Evolutionary conservation across 2,113 vertebrate species (phyloP).

Genomic region (Ptyas mucosa): DNA sequence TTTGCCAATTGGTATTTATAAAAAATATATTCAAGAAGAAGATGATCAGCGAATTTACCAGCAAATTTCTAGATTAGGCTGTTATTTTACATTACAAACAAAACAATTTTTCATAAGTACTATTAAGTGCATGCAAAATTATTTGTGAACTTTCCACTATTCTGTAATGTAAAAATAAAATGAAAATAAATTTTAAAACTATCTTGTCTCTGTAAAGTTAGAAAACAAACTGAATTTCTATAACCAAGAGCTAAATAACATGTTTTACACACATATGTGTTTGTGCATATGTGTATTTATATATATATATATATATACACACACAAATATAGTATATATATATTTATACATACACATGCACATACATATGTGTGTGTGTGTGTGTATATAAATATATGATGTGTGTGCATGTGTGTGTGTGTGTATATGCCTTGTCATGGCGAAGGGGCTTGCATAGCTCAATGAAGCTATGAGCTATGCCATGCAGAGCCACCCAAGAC

Average conservation of each 20-base stretch:
- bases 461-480: too few relatives aligned
- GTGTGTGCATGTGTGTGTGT: too few relatives aligned
- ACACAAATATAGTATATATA: too few relatives aligned
- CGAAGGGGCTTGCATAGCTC: too few relatives aligned
- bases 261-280: background rate
- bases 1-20: background rate
- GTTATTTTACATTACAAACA: background rate
- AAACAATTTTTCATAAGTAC: background rate
- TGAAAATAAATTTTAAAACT: background rate
- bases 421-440: too few relatives aligned
- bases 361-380: too few relatives aligned
- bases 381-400: too few relatives aligned
- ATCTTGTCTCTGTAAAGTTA: background rate
- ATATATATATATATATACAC: too few relatives aligned
- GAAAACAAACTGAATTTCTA: conserved; percentile 16
- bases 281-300: too few relatives aligned
- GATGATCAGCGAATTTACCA: background rate
- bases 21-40: background rate
- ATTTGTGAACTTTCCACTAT: background rate
- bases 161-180: background rate
- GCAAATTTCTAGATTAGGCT: background rate
- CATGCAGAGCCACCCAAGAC: too few relatives aligned
- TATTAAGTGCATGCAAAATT: background rate
- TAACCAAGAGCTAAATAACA: conserved; percentile 8
- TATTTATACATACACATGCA: too few relatives aligned